Base-by-base conservation (phyloP, 2,113 vertebrate species). In the Calypte anna region DNA sequence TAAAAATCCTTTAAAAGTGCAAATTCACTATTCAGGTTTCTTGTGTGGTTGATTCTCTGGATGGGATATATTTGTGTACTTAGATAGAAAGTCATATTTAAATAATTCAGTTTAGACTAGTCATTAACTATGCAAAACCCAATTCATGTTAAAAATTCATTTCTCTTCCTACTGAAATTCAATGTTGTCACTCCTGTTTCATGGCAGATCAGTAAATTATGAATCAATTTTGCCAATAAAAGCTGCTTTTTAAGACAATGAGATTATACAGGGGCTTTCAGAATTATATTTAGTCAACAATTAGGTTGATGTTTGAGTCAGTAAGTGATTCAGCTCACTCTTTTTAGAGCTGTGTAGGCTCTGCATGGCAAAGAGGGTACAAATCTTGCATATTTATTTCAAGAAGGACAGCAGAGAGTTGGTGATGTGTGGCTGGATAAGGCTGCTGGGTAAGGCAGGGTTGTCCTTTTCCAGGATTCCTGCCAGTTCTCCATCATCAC, bases 201-300 rank as follows among this genome's bases (percentile, higher is more conserved):
- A 61, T 44, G 90, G 83, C 17, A 4, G 67, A 59, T 77, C 64
- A 68, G 86, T 92, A 83, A 95, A 93, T 91, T 93, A 78, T 77
- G 72, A 91, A 88, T 86, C 76, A 67, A 3, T 73, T 91, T 82
- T 67, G 50, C 57, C 54, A 75, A n/a, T 46, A 68, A 84, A 84
- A 19, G 57, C 73, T 84, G 38, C 2, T 88, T 95, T 86, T 91
- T 81, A 86, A 90, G 73, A 84, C 61, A 93, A 82, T 94, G 55
- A 90, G 80, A 81, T 88, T 94, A 83, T 64, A 43, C 27, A 88
- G 22, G 18, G 30, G 27, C 85, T 91, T 96, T 88, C 66, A 79
- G 82, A 96, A 81, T 88, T 87, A 86, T 93, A 78, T 94, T 95
- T 96, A 75, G 87, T 81, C 48, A 86, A 76, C 61, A 93, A 16